Evolutionary conservation across 2,797 vertebrate species (phyloP).

Genomic region (Sphaeramia orbicularis): DNA sequence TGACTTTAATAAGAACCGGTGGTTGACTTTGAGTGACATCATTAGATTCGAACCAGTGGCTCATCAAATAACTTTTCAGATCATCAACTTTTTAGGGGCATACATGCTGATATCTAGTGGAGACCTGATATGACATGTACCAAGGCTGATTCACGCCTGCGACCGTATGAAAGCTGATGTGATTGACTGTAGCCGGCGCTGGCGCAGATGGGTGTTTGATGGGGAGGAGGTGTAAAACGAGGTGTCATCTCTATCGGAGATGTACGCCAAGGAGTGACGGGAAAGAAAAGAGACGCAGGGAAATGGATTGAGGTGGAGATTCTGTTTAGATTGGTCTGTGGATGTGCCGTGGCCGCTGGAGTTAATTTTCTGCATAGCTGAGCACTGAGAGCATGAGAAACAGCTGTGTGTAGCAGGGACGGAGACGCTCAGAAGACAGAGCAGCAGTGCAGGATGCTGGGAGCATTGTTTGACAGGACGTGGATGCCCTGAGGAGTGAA

Average conservation of each 20-base stretch:
- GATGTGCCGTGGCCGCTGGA: conserved; percentile 59
- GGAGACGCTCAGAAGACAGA: conserved; percentile 39
- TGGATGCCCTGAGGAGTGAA: conserved; percentile 39
- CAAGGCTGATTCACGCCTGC: conserved; percentile 20
- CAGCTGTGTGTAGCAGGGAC: conserved; percentile 44
- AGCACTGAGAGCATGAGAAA: conserved; percentile 74
- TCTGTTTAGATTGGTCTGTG: conserved; percentile 50
- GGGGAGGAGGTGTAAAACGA: background rate
- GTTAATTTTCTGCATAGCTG: conserved; percentile 86
- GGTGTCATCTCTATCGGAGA: conserved; percentile 19
- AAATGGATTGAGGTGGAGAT: conserved; percentile 30
- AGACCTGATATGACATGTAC: conserved; percentile 1
- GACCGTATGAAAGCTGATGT: conserved; percentile 6
- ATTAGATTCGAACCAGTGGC: background rate
- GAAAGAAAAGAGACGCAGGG: conserved; percentile 13
- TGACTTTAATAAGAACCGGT: no score
- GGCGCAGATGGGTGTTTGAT: conserved; percentile 28
- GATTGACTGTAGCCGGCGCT: conserved; percentile 33
- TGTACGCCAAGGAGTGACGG: conserved; percentile 4
- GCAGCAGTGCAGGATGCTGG: conserved; percentile 49
- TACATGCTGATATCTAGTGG: background rate
- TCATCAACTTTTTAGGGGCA: conserved; percentile 7
- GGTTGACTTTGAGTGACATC: no score
- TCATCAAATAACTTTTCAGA: conserved; percentile 9
- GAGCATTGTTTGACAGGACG: conserved; percentile 40